Evolutionary conservation across 2,113 vertebrate species (phyloP).

Genomic region (Eretmodus cyanostictus): DNA sequence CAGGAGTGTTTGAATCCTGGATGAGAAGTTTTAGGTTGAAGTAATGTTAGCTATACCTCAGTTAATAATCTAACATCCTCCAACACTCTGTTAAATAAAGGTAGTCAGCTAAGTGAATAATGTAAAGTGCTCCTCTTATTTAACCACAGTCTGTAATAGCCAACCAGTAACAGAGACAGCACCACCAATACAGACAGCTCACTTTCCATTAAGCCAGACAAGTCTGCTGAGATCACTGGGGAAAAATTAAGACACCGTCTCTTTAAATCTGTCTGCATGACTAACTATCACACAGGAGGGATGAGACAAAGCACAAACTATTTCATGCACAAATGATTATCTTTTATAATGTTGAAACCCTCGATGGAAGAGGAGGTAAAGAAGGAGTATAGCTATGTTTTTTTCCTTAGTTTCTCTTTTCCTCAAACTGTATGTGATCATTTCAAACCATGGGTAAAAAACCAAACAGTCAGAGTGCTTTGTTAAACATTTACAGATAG

Average conservation of each 20-base stretch:
- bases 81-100: not conserved
- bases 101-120: not conserved
- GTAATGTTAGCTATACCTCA: not conserved
- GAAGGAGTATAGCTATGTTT: not conserved
- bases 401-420: not conserved
- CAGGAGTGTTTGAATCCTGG: not conserved
- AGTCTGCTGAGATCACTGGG: not conserved
- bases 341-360: not conserved
- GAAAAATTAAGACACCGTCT: not conserved
- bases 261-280: conserved; percentile 42
- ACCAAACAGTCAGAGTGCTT: not conserved
- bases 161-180: not conserved
- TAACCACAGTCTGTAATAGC: not conserved
- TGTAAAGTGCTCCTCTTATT: not conserved
- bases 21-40: not conserved
- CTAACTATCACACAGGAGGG: conserved; percentile 19
- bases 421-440: not conserved
- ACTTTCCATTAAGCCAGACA: conserved; percentile 18
- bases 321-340: conserved; percentile 5
- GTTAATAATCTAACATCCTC: not conserved
- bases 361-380: not conserved
- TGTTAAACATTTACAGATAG: not conserved
- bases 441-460: not conserved
- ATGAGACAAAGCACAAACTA: not conserved
- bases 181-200: not conserved